phyloP scores from a whole-genome alignment of 1,140 invertebrate genomes.

The Psix sp. region DNA sequence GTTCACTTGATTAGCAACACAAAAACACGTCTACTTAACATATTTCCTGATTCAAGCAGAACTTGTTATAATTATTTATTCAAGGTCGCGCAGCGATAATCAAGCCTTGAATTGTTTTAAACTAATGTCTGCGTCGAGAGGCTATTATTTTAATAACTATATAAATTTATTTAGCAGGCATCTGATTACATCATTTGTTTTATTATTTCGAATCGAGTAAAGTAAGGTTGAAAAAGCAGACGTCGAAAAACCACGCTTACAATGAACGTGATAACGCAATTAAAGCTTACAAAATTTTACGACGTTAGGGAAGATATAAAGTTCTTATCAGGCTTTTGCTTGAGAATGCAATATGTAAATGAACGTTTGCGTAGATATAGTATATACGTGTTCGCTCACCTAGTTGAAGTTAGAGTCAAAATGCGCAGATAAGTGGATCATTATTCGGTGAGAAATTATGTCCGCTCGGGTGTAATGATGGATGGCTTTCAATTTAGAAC shows the following conservation, averaged over 20 bases:
- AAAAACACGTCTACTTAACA: background rate
- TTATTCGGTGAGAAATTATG: conserved; percentile 57
- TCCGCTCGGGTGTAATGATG: conserved; percentile 49
- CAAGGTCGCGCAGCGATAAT: background rate
- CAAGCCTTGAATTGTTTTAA: conserved; percentile 13
- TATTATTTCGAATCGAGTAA: background rate
- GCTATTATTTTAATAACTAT: too few relatives aligned
- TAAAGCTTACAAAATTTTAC: conserved; percentile 28
- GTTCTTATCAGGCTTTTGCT: conserved; percentile 39
- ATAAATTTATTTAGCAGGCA: conserved; percentile 1
- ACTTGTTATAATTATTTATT: conserved; percentile 15
- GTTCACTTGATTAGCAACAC: too few relatives aligned
- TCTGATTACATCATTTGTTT: background rate
- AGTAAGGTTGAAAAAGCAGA: conserved; percentile 3
- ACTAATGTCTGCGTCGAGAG: too few relatives aligned
- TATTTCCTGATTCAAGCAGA: background rate
- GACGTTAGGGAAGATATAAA: conserved; percentile 38
- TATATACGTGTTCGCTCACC: conserved; percentile 12
- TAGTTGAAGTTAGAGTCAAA: conserved; percentile 49
- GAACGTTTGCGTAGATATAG: conserved; percentile 41
- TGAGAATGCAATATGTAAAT: conserved; percentile 55
- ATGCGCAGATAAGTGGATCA: conserved; percentile 59
- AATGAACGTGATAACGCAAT: conserved; percentile 9
- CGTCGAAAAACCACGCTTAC: background rate
- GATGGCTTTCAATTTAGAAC: conserved; percentile 35